Base-by-base conservation (phyloP, 2,797 vertebrate genomes). In the Takifugu rubripes region DNA sequence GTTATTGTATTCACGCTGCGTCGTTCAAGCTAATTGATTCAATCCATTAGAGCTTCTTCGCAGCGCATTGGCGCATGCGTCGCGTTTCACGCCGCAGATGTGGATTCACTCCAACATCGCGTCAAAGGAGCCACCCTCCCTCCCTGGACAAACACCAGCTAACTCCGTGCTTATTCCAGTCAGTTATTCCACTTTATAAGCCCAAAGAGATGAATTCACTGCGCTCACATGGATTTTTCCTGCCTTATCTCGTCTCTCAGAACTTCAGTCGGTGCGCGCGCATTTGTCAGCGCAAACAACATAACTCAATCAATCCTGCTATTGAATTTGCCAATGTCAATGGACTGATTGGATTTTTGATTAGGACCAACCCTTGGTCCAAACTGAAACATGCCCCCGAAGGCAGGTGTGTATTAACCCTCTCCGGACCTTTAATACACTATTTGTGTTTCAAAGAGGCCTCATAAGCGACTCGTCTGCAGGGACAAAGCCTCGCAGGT, bases 1-100 rank as follows among this genome's bases (percentile, higher is more conserved):
- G 70, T 92, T 92, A 88, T 91, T 92, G 85, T 91, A 86, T 87
- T 90, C 92, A 87, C 81, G 89, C 91, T 90, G 91, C 56, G 90
- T 66, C 74, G 60, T 85, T 84, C 83, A 79, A 78, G 66, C 66
- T 87, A 86, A 90, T 89, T 88, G 86, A 90, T 89, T 89, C 70
- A 89, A 78, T 72, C 89, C 87, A 89, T 92, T 90, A 90, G 72
- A 57, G 76, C 77, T 59, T 72, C 36, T 71, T 84, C 82, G 74
- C 77, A 44, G 74, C 67, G 68, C 69, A 47, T 42, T 68, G 72
- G 72, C 53, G 82, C 71, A 74, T 70, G 81, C 59, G 81, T 68
- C 66, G 55, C 25, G 64, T 78, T 84, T 79, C n/a, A 84, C 79
- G 52, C 77, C 31, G n/a, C 6, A 52, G 79, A 92, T 91, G 92